Evolutionary conservation across 2,797 vertebrate species (phyloP), one percentile per base, ranked within the genome.

Genomic region (Phrynocephalus vlangalii): DNA sequence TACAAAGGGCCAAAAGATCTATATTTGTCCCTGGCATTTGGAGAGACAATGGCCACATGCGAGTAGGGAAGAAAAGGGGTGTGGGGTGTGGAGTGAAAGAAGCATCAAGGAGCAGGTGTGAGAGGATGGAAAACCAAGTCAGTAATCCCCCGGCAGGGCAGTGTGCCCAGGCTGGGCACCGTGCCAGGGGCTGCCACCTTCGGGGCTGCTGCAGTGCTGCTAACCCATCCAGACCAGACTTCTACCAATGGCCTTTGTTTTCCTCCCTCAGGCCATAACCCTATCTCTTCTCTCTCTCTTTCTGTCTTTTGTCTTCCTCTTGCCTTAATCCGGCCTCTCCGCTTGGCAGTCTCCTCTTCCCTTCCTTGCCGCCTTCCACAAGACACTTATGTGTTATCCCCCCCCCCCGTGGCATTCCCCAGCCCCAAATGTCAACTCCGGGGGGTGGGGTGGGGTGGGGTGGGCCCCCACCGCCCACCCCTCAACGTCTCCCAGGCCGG

Each of bases 381-480:
- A 33, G 33, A 33, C 33, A 33, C 33, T 33, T 33, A 33, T 33
- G 33, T 33, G 33, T 33, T 33, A 33, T 33, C 33, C 33, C 33
- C 33, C 33, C 52, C 38, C 48, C 66, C 3, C 3, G 18, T 38
- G 30, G 73, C 50, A 83, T 83, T 84, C 77, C 70, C 9, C 44
- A 18, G 26, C 76, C 87, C 82, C 77, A 84, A 88, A 88, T 84
- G 87, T 86, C 79, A 82, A 63, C 72, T 63, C 73, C 33, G n/a
- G 16, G 15, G 33, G 33, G 33, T 33, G 33, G 33, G 33, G 33
- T 33, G 33, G 33, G 33, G 33, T 33, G 33, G 33, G 33, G 33
- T 33, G 33, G 33, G 33, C 33, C 33, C 33, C 33, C 33, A 33
- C 50, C 78, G 28, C 24, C 44, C 48, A 66, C 48, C 16, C 15